A percentile compares a stretch with the other conserved stretches of the same genome.
phyloP scores from a whole-genome alignment of 1,140 invertebrate species.

The Cheumatopsyche charites region DNA sequence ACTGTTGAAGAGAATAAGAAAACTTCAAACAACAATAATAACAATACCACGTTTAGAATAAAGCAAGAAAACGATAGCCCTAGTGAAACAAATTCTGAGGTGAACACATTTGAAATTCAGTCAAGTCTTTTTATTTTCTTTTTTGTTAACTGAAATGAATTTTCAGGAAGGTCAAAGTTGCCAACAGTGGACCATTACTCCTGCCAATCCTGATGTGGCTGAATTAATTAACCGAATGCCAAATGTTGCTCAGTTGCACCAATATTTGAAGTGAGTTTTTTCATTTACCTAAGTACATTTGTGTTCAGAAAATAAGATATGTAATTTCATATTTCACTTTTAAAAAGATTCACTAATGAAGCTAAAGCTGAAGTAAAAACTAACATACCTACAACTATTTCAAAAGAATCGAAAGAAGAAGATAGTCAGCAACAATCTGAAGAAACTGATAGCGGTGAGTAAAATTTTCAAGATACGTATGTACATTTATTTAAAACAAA shows the following conservation, averaged over 20 bases:
- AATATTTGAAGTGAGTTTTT: constrained; percentile 61
- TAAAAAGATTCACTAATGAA: constrained; percentile 15
- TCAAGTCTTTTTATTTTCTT: not conserved
- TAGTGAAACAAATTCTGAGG: constrained; percentile 54
- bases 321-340: not conserved
- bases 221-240: constrained; percentile 41
- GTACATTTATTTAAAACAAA: no score
- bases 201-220: constrained; percentile 39
- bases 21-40: constrained; percentile 53
- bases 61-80: constrained; percentile 61
- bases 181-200: constrained; percentile 40
- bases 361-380: not conserved
- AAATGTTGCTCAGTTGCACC: constrained; percentile 47
- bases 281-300: not conserved
- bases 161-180: not conserved
- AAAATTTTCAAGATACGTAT: no score
- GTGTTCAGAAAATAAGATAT: not conserved
- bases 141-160: constrained; percentile 1
- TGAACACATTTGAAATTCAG: constrained; percentile 23
- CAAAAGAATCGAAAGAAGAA: constrained; percentile 11
- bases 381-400: not conserved
- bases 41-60: constrained; percentile 50
- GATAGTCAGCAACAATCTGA: constrained; percentile 6
- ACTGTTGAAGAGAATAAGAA: constrained; percentile 62
- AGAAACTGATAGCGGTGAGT: constrained; percentile 14